phyloP scores from a whole-genome alignment of 1,140 invertebrate species.

The Saccostrea cuccullata region DNA sequence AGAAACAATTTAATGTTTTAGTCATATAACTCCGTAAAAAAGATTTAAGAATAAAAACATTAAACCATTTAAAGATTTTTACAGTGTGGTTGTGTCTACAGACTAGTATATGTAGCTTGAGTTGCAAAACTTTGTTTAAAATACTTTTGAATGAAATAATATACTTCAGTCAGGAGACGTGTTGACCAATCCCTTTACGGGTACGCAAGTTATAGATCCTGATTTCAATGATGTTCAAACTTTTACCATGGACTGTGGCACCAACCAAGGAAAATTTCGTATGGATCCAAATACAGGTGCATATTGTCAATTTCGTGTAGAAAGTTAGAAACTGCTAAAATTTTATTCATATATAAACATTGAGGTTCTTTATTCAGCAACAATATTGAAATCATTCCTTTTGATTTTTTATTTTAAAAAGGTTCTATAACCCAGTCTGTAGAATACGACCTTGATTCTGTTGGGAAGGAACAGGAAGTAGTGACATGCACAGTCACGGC shows the following conservation, averaged over 20 bases:
- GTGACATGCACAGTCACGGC: constrained; percentile 23
- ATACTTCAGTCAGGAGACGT: background rate
- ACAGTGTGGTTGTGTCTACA: too few relatives aligned
- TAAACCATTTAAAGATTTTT: too few relatives aligned
- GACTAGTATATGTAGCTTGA: too few relatives aligned
- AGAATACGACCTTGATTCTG: constrained; percentile 48
- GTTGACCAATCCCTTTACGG: constrained; percentile 3
- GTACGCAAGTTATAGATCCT: constrained; percentile 18
- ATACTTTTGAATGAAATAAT: background rate
- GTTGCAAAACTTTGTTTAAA: background rate
- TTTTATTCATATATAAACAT: background rate
- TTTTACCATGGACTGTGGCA: constrained; percentile 50
- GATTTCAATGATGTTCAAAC: constrained; percentile 47
- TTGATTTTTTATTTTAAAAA: background rate
- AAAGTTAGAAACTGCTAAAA: background rate
- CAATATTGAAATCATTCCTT: too few relatives aligned
- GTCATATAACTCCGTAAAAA: too few relatives aligned
- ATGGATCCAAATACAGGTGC: constrained; percentile 40
- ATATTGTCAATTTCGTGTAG: background rate
- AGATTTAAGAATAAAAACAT: too few relatives aligned
- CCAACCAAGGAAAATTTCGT: constrained; percentile 30
- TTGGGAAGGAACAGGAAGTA: background rate
- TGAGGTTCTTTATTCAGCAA: too few relatives aligned
- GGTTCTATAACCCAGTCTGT: constrained; percentile 32
- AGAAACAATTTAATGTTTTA: too few relatives aligned